These are phyloP conservation scores for Leucophenga montana DNA, from an alignment of 2,888 invertebrate genomes.

Conservation along the genomic window DNA sequence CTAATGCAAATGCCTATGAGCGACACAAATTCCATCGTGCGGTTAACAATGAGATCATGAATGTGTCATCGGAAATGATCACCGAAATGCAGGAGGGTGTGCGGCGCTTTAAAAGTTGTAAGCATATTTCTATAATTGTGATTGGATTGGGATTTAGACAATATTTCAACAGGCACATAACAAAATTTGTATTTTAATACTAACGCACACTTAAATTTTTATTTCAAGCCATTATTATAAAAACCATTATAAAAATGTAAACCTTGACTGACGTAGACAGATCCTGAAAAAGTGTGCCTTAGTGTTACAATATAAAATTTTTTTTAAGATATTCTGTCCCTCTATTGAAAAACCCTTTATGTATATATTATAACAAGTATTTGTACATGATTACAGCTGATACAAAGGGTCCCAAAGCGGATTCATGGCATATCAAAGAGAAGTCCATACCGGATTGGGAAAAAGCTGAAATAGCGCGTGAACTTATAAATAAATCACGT, in stretches of 20 bases:
- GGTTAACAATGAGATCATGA: constrained; percentile 77
- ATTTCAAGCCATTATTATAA: too few relatives aligned
- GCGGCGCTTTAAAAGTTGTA: constrained; percentile 80
- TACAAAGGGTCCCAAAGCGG: constrained; percentile 51
- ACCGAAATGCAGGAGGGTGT: constrained; percentile 80
- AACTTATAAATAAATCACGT: too few relatives aligned
- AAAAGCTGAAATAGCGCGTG: constrained; percentile 71
- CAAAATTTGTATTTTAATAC: too few relatives aligned
- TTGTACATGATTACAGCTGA: constrained; percentile 46
- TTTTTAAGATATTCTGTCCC: too few relatives aligned
- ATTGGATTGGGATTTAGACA: too few relatives aligned
- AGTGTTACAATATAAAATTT: too few relatives aligned
- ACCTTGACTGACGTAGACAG: too few relatives aligned
- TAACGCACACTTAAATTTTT: too few relatives aligned
- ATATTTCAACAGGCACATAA: too few relatives aligned
- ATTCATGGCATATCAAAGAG: constrained; percentile 67
- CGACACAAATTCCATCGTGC: constrained; percentile 78
- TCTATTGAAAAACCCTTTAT: too few relatives aligned
- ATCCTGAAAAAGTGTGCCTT: too few relatives aligned
- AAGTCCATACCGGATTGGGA: constrained; percentile 80
- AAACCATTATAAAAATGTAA: too few relatives aligned
- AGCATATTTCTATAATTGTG: constrained; percentile 28
- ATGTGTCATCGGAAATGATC: constrained; percentile 77
- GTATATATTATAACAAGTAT: neutral
- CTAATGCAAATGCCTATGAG: constrained; percentile 77